These are phyloP conservation scores for Turritopsis dohrnii DNA, from an alignment of 30 jellyfish, hydroid and myxozoan genomes.

Conservation along the genomic window DNA sequence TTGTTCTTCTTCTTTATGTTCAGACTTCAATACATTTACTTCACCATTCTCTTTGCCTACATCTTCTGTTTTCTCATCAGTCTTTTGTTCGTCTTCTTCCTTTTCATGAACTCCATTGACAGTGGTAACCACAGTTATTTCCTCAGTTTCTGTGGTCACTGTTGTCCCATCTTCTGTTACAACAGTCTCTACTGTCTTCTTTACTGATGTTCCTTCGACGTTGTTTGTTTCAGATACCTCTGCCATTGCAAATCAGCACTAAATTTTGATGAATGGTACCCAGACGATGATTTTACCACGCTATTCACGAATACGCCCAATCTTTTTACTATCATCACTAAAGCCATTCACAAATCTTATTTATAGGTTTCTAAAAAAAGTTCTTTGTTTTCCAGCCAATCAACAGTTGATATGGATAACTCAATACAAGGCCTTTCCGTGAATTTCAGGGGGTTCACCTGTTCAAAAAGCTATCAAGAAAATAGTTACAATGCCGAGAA, in stretches of 20 bases:
- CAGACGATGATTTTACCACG: not conserved
- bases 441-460: not conserved
- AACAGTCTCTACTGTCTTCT: not conserved
- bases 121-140: not conserved
- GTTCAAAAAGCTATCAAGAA: not conserved
- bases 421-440: not conserved
- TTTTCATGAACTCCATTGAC: not conserved
- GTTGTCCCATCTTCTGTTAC: slow-evolving; percentile 20
- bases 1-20: not conserved
- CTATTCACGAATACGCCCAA: not conserved
- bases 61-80: not conserved
- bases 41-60: not conserved
- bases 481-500: too few relatives aligned
- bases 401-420: not conserved
- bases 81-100: not conserved
- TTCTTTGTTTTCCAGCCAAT: not conserved
- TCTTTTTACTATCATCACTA: not conserved
- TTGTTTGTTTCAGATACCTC: not conserved
- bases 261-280: not conserved
- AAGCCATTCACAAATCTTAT: not conserved
- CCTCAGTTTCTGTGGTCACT: slow-evolving; percentile 1
- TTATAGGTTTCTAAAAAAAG: not conserved
- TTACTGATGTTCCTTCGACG: slow-evolving; percentile 6
- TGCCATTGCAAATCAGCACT: not conserved
- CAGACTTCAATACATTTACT: not conserved